These are phyloP conservation scores for Neopelma chrysocephalum DNA, from an alignment of 2,797 vertebrate species.

Conservation along the genomic window DNA sequence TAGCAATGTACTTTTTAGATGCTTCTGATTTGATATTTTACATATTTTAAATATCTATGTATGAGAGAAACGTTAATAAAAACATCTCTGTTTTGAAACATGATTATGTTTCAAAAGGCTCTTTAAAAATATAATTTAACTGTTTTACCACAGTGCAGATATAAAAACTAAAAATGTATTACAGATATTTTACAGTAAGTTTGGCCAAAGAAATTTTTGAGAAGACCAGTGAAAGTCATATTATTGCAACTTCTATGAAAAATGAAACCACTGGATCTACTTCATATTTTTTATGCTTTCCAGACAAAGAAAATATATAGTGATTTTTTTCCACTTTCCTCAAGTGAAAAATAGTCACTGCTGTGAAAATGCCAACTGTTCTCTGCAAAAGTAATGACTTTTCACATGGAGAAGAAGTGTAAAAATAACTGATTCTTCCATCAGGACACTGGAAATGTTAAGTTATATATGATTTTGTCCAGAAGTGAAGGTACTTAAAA, in stretches of 20 bases:
- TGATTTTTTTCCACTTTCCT: constrained; percentile 9
- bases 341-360: constrained; percentile 47
- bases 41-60: not conserved
- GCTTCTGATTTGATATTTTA: not conserved
- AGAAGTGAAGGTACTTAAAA: not conserved
- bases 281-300: constrained; percentile 24
- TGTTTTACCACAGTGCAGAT: not conserved
- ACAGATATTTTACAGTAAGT: not conserved
- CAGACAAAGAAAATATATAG: constrained; percentile 26
- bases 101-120: not conserved
- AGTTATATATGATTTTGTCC: not conserved
- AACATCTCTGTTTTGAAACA: not conserved
- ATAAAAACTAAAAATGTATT: constrained; percentile 4
- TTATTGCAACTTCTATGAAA: constrained; percentile 27
- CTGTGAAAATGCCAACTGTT: constrained; percentile 43
- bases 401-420: constrained; percentile 11
- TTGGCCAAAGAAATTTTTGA: constrained; percentile 9
- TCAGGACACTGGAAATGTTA: not conserved
- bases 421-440: constrained; percentile 47
- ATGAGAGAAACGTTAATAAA: not conserved
- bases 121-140: not conserved
- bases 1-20: not conserved
- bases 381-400: constrained; percentile 44
- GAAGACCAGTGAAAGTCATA: constrained; percentile 27
- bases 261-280: constrained; percentile 28